Conservation (phyloP, 1,140 invertebrate species). For the Bombyx mori region ASM3026992v2 NC_085118.1:7690001-7690500, state of each 20-base stretch:
- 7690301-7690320: conserved; percentile 18
- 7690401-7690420: conserved; percentile 56
- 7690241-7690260: conserved; percentile 16
- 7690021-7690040: conserved; percentile 68
- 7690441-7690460: conserved; percentile 30
- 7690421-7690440: conserved; percentile 69
- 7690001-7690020: conserved; percentile 56
- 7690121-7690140: conserved; percentile 69
- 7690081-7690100: conserved; percentile 71
- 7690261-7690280: conserved; percentile 19
- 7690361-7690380: conserved; percentile 56
- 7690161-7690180: conserved; percentile 47
- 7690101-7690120: conserved; percentile 71
- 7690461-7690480: conserved; percentile 57
- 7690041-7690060: conserved; percentile 70
- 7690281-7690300: not conserved
- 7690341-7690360: conserved; percentile 41
- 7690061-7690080: conserved; percentile 68
- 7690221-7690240: conserved; percentile 33
- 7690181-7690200: conserved; percentile 54
- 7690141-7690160: conserved; percentile 68
- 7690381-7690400: conserved; percentile 36
- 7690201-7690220: conserved; percentile 41
- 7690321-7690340: conserved; percentile 28
- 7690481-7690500: conserved; percentile 64